A percentile compares a stretch with the other conserved stretches of the same genome.
phyloP scores from a whole-genome alignment of 2,113 vertebrate genomes.

The Spheniscus mendiculus region DNA sequence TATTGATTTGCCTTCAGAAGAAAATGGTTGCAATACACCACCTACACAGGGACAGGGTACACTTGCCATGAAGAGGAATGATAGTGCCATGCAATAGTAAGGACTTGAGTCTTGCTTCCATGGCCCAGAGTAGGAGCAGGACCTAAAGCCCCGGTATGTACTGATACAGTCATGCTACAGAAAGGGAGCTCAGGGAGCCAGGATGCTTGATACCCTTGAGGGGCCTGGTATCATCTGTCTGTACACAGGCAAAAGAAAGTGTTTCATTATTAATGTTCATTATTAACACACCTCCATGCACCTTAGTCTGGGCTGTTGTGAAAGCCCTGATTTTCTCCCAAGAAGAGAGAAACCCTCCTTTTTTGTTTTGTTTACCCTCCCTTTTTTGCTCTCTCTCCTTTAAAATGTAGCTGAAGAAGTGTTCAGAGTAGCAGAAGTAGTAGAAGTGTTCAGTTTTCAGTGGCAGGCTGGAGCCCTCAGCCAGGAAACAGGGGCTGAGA shows the following conservation, averaged over 20 bases:
- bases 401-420: not conserved
- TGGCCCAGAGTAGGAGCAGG: not conserved
- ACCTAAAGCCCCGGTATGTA: not conserved
- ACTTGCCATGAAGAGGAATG: not conserved
- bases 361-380: not conserved
- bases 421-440: not conserved
- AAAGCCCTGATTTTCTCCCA: not conserved
- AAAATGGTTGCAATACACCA: not conserved
- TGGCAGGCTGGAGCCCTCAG: not conserved
- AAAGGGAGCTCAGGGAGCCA: not conserved
- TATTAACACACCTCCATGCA: not conserved
- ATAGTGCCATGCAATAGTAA: not conserved
- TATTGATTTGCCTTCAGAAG: not conserved
- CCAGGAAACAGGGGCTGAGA: not conserved
- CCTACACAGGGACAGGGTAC: not conserved
- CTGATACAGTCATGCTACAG: not conserved
- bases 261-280: too few relatives aligned
- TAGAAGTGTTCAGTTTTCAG: not conserved
- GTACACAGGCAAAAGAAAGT: not conserved
- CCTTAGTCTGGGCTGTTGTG: not conserved
- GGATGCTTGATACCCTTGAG: not conserved
- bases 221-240: not conserved
- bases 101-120: not conserved
- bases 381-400: not conserved
- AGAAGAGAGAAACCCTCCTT: not conserved